Evolutionary conservation across 2,113 vertebrate species (phyloP), one percentile per base, ranked within the genome.

Genomic region (Tautogolabrus adspersus): DNA sequence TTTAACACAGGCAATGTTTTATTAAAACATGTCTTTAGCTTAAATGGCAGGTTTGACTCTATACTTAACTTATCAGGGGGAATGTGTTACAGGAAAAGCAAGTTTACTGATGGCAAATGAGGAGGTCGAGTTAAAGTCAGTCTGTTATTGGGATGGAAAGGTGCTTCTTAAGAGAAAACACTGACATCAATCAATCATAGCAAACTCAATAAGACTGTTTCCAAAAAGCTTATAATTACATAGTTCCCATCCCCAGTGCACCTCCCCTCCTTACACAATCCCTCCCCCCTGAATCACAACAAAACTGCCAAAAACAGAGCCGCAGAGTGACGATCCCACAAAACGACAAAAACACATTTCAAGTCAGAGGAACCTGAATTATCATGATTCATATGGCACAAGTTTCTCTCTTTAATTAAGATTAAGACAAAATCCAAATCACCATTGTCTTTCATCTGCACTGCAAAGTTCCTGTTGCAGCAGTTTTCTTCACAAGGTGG

Each of bases 181-280:
- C 82, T 87, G 89, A 92, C 88, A 88, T 93, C 84, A 85, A 90
- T 90, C 66, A 88, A 91, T 87, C 80, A 81, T 65, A 84, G 75
- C 60, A 86, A 88, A 87, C 68, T 8, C 42, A 90, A 85, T 83
- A 76, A 84, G 75, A 87, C 71, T 26, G 67, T 63, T 82, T 70
- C 63, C 38, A 62, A 78, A 87, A 90, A 87, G 72, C 81, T 78
- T 84, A 57, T 82, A 73, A 76, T 77, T 80, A 88, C 78, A 86
- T 1, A 75, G 34, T 66, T 62, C 21, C 60, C 63, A 21, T 72
- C 58, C 68, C 66, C 18, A 21, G 16, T 9, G 26, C 42, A 18
- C 23, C 47, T 2, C 38, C 64, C 60, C 38, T 37, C 23, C 22
- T 10, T 18, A 37, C 4, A 19, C 5, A 19, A 6, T 19, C n/a